These are phyloP conservation scores for Sinocyclocheilus anshuiensis DNA, from an alignment of 2,113 vertebrate species.

Conservation along the genomic window DNA sequence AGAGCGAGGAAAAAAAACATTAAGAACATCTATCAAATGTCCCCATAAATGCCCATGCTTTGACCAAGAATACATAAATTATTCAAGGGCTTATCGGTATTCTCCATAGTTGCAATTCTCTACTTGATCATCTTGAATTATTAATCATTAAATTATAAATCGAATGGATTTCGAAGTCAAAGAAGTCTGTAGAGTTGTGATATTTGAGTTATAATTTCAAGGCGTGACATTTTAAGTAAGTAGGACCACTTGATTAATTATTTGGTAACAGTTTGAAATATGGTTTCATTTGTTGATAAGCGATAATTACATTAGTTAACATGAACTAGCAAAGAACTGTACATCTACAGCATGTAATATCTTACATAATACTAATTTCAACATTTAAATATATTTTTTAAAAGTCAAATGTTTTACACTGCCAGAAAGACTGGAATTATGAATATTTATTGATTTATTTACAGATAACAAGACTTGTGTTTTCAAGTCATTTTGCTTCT, in stretches of 20 bases:
- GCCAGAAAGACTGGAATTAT: no score
- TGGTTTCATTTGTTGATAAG: background rate
- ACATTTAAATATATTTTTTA: background rate
- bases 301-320: background rate
- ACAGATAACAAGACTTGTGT: no score
- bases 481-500: no score
- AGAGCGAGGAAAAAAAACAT: background rate
- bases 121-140: slow-evolving; percentile 2
- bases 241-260: background rate
- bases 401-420: background rate
- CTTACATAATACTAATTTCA: background rate
- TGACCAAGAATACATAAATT: background rate
- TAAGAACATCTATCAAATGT: background rate
- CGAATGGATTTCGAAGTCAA: background rate
- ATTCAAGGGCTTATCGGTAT: background rate
- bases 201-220: background rate
- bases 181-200: background rate
- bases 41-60: background rate
- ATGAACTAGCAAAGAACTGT: background rate
- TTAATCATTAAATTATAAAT: background rate
- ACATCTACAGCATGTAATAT: background rate
- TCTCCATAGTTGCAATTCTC: background rate
- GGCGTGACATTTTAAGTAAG: background rate
- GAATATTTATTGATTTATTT: background rate
- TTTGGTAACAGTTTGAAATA: background rate